Percentiles rank a stretch among this genome's conserved stretches.
phyloP scores from a whole-genome alignment of 30 jellyfish, hydroid and myxozoan species.

The Aurelia aurita complex sp. Pacific region DNA sequence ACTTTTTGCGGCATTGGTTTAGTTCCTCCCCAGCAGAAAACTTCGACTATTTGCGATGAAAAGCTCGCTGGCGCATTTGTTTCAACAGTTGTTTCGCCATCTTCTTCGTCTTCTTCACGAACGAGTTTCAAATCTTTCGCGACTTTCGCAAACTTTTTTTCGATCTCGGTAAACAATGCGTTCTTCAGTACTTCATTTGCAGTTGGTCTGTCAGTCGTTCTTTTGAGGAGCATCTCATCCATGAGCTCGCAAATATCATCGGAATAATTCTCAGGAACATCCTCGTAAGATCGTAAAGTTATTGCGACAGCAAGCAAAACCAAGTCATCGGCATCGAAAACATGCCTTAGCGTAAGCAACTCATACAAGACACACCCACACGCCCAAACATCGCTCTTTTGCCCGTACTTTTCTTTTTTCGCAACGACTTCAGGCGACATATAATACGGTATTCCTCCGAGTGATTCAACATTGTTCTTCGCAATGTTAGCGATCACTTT shows the following conservation, averaged over 20 bases:
- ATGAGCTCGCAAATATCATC: constrained; percentile 55
- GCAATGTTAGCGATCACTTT: constrained; percentile 82
- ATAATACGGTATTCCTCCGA: constrained; percentile 96
- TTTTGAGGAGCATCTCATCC: constrained; percentile 63
- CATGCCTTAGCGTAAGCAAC: constrained; percentile 80
- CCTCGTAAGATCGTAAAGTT: constrained; percentile 51
- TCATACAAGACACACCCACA: constrained; percentile 96
- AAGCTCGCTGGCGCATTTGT: constrained; percentile 36
- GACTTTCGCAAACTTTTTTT: constrained; percentile 29
- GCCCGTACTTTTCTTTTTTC: constrained; percentile 57
- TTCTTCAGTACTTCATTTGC: constrained; percentile 54
- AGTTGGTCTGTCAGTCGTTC: constrained; percentile 54
- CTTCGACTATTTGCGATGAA: constrained; percentile 88
- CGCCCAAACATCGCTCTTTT: constrained; percentile 97
- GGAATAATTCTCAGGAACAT: constrained; percentile 65
- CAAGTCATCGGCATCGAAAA: constrained; percentile 84
- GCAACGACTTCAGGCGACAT: constrained; percentile 87
- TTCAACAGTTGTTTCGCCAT: constrained; percentile 27
- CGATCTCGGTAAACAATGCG: constrained; percentile 43
- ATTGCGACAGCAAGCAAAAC: constrained; percentile 73
- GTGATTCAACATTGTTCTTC: constrained; percentile 57
- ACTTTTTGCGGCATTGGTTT: constrained; percentile 87
- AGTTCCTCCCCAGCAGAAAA: constrained; percentile 98
- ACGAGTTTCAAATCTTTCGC: constrained; percentile 44
- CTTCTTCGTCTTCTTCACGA: constrained; percentile 34